These are phyloP conservation scores for Thryonomys swinderianus DNA, from an alignment of 2,113 vertebrate species.

Conservation along the genomic window DNA sequence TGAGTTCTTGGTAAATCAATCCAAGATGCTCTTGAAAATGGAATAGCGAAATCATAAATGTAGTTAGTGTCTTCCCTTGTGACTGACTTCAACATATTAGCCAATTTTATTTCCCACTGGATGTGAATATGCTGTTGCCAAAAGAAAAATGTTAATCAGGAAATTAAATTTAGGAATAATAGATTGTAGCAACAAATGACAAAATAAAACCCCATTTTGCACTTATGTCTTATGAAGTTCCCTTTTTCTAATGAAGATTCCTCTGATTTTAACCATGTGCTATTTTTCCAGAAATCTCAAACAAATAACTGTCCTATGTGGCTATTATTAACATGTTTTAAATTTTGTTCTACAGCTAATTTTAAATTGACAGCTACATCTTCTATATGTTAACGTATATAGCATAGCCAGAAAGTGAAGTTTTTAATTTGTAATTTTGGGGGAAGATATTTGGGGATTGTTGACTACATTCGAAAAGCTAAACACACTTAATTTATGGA, in stretches of 20 bases:
- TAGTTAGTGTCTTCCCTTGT: not conserved
- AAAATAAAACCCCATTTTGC: conserved; percentile 6
- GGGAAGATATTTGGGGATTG: not conserved
- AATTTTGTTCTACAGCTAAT: not conserved
- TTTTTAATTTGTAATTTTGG: not conserved
- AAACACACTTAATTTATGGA: not conserved
- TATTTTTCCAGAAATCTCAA: conserved; percentile 53
- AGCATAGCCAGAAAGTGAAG: not conserved
- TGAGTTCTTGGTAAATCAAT: not conserved
- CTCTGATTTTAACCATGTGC: not conserved
- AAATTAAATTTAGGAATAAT: conserved; percentile 8
- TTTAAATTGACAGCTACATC: conserved; percentile 4
- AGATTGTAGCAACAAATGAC: not conserved
- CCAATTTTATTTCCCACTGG: not conserved
- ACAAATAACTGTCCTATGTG: conserved; percentile 31
- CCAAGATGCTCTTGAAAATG: conserved; percentile 20
- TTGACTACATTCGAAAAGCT: not conserved
- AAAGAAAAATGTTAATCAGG: conserved; percentile 16
- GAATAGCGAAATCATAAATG: not conserved
- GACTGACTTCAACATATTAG: not conserved
- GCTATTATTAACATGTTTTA: not conserved
- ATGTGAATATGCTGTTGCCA: not conserved
- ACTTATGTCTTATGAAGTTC: conserved; percentile 43
- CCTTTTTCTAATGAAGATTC: not conserved
- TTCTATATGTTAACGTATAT: not conserved